Base-by-base conservation (phyloP, 2,888 invertebrate species). In the Drosophila cyrtoloma region DNA sequence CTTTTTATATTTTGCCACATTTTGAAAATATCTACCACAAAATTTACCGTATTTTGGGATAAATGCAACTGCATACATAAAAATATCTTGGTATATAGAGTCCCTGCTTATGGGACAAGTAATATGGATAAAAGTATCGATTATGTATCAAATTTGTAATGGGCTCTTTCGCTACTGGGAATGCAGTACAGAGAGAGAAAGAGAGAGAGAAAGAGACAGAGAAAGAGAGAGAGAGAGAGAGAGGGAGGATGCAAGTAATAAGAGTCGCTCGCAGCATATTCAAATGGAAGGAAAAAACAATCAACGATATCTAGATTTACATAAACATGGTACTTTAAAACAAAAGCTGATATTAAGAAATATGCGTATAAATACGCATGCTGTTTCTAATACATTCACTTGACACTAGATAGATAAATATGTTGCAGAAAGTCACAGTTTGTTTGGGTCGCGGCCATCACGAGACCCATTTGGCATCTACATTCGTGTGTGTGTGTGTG, bases 401-500 rank as follows among this genome's bases (percentile, higher is more conserved):
- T 19, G 30, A 12, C 64, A 53, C 39, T 62, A 66, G 32, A 65
- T 50, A 33, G 26, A 33, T 68, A 70, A 47, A 59, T 67, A 70
- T 64, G 58, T 51, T 67, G 55, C 75, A 51, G 47, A 62, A 79
- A 79, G 66, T 74, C 56, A 63, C 59, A 63, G 52, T 84, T 82
- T 82, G 77, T 79, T 79, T 79, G 71, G 71, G 67, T 75, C 64
- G 75, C 62, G 71, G 56, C 69, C 74, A 86, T 84, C 84, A 84
- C 84, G 84, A 84, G 84, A 86, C 85, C 80, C 70, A 78, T 71
- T 77, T 72, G 72, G 72, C 80, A 76, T 73, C 59, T 62, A 62
- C 51, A n/a, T 66, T 16, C 26, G 42, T 37, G 47, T 47, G 37
- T 52, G 37, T 67, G 37, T 67, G 10, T 33, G 32, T 70, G 69